Evolutionary conservation across 2,797 vertebrate species (phyloP).

Genomic region (Chanos chanos): DNA sequence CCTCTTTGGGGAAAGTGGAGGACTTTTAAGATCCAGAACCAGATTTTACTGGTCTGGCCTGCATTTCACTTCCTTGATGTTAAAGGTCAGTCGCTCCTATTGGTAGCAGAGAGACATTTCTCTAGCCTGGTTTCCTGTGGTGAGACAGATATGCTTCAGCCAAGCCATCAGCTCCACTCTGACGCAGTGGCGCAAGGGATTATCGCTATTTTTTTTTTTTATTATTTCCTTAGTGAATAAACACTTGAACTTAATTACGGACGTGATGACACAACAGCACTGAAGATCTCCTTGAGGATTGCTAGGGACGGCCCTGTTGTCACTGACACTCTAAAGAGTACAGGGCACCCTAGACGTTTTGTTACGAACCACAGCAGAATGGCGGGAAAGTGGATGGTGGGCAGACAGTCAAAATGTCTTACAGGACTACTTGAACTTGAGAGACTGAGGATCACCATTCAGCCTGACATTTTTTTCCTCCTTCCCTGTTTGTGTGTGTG

Average conservation of each 20-base stretch:
- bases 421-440: constrained; percentile 30
- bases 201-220: constrained; percentile 9
- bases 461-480: too few species aligned
- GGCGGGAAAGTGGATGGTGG: not conserved
- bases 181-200: constrained; percentile 24
- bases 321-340: constrained; percentile 6
- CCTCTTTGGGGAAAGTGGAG: constrained; percentile 8
- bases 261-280: constrained; percentile 46
- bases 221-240: constrained; percentile 25
- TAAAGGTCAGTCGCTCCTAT: not conserved
- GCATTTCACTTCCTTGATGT: constrained; percentile 16
- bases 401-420: constrained; percentile 5
- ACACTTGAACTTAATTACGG: constrained; percentile 52
- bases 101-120: constrained; percentile 6
- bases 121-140: constrained; percentile 5
- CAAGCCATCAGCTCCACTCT: constrained; percentile 20
- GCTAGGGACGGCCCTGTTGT: constrained; percentile 22
- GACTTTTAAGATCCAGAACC: constrained; percentile 38
- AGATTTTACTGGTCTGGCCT: constrained; percentile 30
- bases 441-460: too few species aligned
- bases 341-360: not conserved
- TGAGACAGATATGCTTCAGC: constrained; percentile 15
- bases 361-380: not conserved
- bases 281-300: constrained; percentile 34
- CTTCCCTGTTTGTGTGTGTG: not conserved